These are phyloP conservation scores for Rostratula benghalensis DNA, from an alignment of 2,113 vertebrate species.

Conservation along the genomic window DNA sequence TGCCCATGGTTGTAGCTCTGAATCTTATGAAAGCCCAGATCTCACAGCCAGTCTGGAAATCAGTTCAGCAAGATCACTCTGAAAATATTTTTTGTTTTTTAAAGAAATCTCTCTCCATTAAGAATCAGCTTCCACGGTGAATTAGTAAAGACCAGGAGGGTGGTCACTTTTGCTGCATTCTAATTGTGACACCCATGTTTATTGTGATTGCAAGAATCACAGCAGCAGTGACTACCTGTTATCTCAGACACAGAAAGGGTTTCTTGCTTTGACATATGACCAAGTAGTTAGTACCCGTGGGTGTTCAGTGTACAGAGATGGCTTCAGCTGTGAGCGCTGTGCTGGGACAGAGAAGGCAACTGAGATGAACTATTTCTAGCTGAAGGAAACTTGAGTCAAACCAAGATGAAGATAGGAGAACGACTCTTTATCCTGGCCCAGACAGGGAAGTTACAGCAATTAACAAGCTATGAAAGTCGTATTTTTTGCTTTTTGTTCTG, in stretches of 20 bases:
- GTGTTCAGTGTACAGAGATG: rapidly evolving
- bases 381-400: not conserved
- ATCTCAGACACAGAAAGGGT: not conserved
- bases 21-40: not conserved
- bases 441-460: not conserved
- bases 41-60: not conserved
- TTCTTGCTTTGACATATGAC: not conserved
- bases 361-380: not conserved
- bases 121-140: not conserved
- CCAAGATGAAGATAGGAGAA: not conserved
- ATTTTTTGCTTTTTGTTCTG: not conserved
- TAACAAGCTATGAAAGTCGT: not conserved
- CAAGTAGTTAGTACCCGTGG: rapidly evolving
- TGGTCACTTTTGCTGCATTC: not conserved
- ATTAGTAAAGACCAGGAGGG: not conserved
- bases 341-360: not conserved
- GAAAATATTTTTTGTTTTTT: no score
- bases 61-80: not conserved
- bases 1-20: not conserved
- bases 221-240: rapidly evolving
- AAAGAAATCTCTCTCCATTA: no score
- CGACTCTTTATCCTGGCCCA: not conserved
- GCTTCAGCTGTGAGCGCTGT: not conserved
- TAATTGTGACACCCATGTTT: not conserved
- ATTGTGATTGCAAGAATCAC: not conserved